Evolutionary conservation across 2,888 invertebrate genomes (phyloP), one percentile per base, ranked within the genome.

Genomic region (Actias luna): DNA sequence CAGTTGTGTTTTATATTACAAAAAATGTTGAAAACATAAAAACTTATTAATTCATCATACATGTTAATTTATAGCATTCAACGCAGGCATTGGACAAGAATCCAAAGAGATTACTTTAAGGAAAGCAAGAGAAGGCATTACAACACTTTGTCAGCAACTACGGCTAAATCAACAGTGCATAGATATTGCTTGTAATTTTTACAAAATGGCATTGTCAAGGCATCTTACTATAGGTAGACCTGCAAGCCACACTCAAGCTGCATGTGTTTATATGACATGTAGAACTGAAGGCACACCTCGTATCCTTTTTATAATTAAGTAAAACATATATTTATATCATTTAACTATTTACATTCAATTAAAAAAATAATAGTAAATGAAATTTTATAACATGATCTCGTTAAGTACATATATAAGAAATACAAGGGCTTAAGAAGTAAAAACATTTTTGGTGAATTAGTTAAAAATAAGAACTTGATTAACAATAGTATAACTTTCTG

Each of bases 221-320:
- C 96, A 97, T 75, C 88, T 98, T 58, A 99, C 99, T 0, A 95
- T 98, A 74, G 99, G 99, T 12, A 93, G 99, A 39, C 97, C 96
- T 72, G 96, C 97, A 69, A 95, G 96, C 16, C 97, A 98, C 79
- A 98, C 99, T 60, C 96, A 98, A 79, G 99, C 99, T 36, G 99
- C 99, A 31, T 99, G 99, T 86, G 96, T 99, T 2, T 99, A 99
- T 82, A 96, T 99, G 82, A 99, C 99, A 0, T 99, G 99, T 79
- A 94, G 99, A 69, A 97, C 97, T 1, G 98, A 99, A 88, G 97
- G 97, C 74, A 99, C 99, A 65, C 96, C 98, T 70, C 99, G 97
- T 97, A 96, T 95, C 95, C 94, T 96, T 94, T 93, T 71, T 16
- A 59, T 22, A 52, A 60, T 27, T 29, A 35, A 18, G n/a, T n/a